These are phyloP conservation scores for Prunella strophiata DNA, from an alignment of 2,797 vertebrate genomes.

Conservation along the genomic window DNA sequence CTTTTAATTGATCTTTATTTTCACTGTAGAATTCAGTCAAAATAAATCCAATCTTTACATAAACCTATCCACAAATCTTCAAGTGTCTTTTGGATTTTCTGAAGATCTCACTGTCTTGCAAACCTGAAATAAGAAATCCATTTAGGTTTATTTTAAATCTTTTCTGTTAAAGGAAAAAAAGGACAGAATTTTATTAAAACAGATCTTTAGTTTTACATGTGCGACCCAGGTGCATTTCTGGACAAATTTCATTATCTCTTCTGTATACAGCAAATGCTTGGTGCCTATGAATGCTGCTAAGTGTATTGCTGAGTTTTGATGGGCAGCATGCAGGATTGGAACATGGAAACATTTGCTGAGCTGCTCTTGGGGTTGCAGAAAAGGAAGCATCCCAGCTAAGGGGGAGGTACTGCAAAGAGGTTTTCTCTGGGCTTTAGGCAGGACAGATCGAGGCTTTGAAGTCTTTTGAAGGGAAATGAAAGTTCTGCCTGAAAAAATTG, in stretches of 20 bases:
- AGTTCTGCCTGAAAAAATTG: neutral
- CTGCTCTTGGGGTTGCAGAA: neutral
- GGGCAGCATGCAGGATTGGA: neutral
- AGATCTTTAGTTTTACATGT: neutral
- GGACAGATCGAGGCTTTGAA: neutral
- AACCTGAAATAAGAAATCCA: neutral
- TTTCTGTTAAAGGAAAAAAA: neutral
- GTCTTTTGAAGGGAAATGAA: neutral
- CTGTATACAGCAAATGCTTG: neutral
- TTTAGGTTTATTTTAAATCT: neutral
- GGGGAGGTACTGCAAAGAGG: neutral
- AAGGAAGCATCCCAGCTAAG: neutral
- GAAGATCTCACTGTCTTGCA: neutral
- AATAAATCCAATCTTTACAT: neutral
- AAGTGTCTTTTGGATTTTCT: neutral
- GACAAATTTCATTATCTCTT: neutral
- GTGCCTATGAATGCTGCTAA: neutral
- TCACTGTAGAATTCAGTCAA: neutral
- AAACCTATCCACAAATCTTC: neutral
- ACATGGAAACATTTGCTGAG: neutral
- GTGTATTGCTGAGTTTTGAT: neutral
- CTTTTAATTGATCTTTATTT: neutral
- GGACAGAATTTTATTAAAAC: accelerated
- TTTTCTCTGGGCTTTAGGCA: neutral
- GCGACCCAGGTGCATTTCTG: neutral